Conservation (phyloP, 1,140 invertebrate genomes). For the Drosophila tropicalis region DNA sequence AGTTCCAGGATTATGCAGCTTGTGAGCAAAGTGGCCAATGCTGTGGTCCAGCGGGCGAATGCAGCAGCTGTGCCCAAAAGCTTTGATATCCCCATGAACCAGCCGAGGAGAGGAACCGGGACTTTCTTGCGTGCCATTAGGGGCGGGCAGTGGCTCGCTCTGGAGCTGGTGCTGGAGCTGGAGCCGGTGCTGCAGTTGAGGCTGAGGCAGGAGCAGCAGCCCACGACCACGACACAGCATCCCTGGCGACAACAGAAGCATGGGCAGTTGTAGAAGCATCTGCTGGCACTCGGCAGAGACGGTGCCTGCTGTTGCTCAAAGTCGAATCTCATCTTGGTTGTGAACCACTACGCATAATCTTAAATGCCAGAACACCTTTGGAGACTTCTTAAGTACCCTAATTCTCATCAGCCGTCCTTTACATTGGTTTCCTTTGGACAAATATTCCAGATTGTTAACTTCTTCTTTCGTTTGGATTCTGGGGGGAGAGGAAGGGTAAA, state of each 20-base stretch:
- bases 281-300: conserved; percentile 17
- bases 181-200: conserved; percentile 31
- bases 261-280: conserved; percentile 65
- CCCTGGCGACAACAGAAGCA: conserved; percentile 66
- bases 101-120: background rate
- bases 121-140: conserved; percentile 16
- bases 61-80: conserved; percentile 32
- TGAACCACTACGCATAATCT: background rate
- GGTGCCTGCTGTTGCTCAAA: conserved; percentile 31
- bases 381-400: background rate
- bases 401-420: background rate
- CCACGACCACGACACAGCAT: conserved; percentile 52
- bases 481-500: background rate
- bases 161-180: conserved; percentile 21
- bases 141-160: conserved; percentile 19
- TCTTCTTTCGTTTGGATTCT: background rate
- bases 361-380: conserved; percentile 2
- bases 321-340: conserved; percentile 38
- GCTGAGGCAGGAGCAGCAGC: conserved; percentile 55
- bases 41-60: conserved; percentile 39
- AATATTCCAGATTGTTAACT: background rate
- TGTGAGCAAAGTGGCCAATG: conserved; percentile 41
- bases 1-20: conserved; percentile 46
- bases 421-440: too few species aligned
- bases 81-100: conserved; percentile 21